Base-by-base conservation (phyloP, 1,140 invertebrate species). In the Dendrolimus kikuchii region DNA sequence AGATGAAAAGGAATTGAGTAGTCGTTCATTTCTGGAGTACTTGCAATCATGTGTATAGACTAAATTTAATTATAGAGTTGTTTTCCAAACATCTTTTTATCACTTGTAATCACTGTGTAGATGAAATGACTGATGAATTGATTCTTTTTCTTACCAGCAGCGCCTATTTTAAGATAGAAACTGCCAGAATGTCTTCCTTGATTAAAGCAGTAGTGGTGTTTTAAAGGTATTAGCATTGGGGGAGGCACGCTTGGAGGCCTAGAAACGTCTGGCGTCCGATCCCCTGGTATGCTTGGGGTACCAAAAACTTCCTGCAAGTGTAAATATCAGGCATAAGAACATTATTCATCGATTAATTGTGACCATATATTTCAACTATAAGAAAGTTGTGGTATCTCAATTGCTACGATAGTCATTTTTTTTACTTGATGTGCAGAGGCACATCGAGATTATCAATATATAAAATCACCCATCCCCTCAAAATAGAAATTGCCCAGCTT, bases 151-250 rank as follows among this genome's bases (percentile, higher is more conserved):
- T 82, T 84, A 93, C 92, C 90, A 58, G 92, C 90, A 51, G 92
- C 92, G 60, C 93, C 93, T 59, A 93, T 81, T 87, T 93, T 93
- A 4, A 93, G 86, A 74, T 92, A 94, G 72, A 94, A 92, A 65
- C 91, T 93, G 5, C 91, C 92, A 47, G 91, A 90, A 74, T 93
- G 92, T 54, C 92, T 77, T 46, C 90, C 91, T 46, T 86, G 83
- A 57, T 83, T 90, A 74, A 91, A 92, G 73, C 89, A 91, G 69
- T 92, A 92, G 59, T 87, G 71, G 62, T 90, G 90, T 56, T 75
- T 79, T 9, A 82, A 49, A 23, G 79, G 74, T 4, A 69, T 71
- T 6, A 86, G 62, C 7, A 64, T 40, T 4, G 80, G 68, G 2
- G 76, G 70, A 7, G 68, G 77, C 4, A 78, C 59, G 51, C 40